Conservation (phyloP, 2,797 vertebrate genomes). For the Glyptemys insculpta region DNA sequence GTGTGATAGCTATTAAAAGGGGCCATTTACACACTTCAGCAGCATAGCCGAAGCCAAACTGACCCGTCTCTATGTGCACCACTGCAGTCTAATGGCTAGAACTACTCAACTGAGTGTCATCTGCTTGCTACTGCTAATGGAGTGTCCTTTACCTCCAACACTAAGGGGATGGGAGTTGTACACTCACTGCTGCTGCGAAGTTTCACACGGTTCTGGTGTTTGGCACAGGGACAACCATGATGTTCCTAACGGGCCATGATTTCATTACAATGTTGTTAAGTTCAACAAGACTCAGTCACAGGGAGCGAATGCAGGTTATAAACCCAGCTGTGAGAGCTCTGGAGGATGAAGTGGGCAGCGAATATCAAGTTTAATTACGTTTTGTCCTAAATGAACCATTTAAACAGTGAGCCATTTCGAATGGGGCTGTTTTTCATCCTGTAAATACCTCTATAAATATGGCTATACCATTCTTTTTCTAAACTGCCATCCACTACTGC, state of each 20-base stretch:
- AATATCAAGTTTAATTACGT: conserved; percentile 2
- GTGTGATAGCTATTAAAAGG: not conserved
- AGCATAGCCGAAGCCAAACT: accelerated
- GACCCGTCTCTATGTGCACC: not conserved
- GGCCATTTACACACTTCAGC: not conserved
- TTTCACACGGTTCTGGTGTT: not conserved
- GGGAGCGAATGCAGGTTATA: not conserved
- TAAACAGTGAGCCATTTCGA: not conserved
- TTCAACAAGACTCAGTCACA: not conserved
- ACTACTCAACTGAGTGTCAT: too few species aligned
- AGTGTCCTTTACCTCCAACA: not conserved
- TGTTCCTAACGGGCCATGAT: not conserved
- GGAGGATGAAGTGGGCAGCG: not conserved
- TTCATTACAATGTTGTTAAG: not conserved
- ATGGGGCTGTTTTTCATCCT: not conserved
- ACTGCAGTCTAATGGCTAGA: not conserved
- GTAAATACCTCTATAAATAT: not conserved
- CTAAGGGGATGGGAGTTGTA: not conserved
- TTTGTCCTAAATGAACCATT: not conserved
- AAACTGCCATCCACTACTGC: not conserved
- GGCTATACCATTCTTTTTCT: not conserved
- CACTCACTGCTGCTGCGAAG: not conserved
- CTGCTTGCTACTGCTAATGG: too few species aligned
- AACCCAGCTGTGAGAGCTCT: not conserved
- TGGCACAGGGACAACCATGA: not conserved